A percentile compares a stretch with the other conserved stretches of the same genome.
phyloP scores from a whole-genome alignment of 2,797 vertebrate genomes.

The Lemur catta region DNA sequence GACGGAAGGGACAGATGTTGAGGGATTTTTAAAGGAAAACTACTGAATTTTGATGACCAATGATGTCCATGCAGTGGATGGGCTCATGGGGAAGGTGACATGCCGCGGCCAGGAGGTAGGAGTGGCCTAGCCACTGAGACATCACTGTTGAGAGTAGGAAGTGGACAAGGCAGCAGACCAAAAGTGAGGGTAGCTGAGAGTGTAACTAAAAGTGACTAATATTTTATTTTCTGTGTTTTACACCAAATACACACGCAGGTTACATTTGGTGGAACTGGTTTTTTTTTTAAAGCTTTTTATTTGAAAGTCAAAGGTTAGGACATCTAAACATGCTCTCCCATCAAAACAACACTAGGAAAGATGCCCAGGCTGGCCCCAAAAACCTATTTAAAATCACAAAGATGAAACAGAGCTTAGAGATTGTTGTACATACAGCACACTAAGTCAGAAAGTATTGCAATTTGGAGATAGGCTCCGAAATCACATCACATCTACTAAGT shows the following conservation, averaged over 20 bases:
- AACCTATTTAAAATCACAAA: background rate
- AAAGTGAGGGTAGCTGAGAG: background rate
- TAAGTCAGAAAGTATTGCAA: background rate
- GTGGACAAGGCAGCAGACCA: background rate
- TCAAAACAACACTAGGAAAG: background rate
- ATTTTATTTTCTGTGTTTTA: background rate
- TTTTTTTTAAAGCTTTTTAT: background rate
- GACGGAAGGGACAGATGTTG: background rate
- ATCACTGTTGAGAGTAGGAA: background rate
- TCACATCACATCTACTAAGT: background rate
- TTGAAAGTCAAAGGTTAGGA: background rate
- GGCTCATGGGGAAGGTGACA: background rate
- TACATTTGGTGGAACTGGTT: background rate
- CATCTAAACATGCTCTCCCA: background rate
- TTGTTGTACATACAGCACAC: fast-evolving
- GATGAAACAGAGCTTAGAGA: background rate
- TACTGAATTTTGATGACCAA: background rate
- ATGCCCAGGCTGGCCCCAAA: background rate
- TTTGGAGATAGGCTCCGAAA: background rate
- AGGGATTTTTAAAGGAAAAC: background rate
- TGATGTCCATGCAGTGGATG: too few relatives aligned
- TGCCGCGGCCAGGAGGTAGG: background rate
- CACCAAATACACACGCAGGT: background rate
- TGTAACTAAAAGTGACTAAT: background rate
- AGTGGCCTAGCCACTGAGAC: background rate